phyloP scores from a whole-genome alignment of 1,140 invertebrate species.

The Ptiloglossa arizonensis region DNA sequence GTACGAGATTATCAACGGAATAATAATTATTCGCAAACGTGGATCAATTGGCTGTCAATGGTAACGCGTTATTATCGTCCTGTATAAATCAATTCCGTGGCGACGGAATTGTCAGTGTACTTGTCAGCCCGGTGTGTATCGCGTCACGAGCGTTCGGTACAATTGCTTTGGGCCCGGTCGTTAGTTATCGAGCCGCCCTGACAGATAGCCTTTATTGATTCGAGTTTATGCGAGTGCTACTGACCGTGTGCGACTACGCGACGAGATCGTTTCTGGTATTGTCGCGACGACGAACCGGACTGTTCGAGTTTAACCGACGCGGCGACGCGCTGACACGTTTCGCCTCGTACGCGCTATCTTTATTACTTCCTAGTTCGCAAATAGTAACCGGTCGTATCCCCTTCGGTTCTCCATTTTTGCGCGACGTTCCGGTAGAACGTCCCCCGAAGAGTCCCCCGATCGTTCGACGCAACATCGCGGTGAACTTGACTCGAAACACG shows the following conservation, averaged over 20 bases:
- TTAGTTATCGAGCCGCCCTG: conserved; percentile 33
- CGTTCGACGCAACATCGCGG: background rate
- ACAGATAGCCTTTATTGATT: conserved; percentile 50
- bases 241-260: conserved; percentile 12
- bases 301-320: background rate
- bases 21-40: too few relatives aligned
- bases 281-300: conserved; percentile 19
- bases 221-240: conserved; percentile 28
- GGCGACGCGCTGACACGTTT: background rate
- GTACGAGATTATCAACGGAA: too few relatives aligned
- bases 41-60: conserved; percentile 1
- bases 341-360: background rate
- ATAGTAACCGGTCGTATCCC: background rate
- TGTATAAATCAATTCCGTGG: conserved; percentile 47
- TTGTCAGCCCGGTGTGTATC: background rate
- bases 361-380: background rate
- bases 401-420: background rate
- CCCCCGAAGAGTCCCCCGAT: background rate
- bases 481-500: background rate
- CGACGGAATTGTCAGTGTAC: conserved; percentile 15
- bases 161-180: conserved; percentile 20
- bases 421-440: background rate
- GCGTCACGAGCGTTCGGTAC: background rate
- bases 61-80: background rate
- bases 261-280: conserved; percentile 27